phyloP scores from a whole-genome alignment of 2,797 vertebrate genomes.

The Pseudotriccus pelzelni region DNA sequence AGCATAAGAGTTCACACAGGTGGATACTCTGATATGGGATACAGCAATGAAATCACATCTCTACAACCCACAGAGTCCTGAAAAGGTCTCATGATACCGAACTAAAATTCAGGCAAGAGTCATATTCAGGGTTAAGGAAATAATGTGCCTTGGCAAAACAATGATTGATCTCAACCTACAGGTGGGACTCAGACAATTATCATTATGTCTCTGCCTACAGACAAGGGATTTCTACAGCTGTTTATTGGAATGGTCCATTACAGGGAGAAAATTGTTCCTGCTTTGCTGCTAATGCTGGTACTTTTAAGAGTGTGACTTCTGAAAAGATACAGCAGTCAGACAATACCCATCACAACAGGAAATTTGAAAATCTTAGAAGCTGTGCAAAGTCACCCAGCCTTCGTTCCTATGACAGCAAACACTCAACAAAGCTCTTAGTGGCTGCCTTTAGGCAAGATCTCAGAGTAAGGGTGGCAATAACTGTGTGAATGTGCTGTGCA shows the following conservation, averaged over 20 bases:
- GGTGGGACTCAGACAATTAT: background rate
- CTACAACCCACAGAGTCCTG: background rate
- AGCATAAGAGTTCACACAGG: background rate
- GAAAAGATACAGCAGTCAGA: background rate
- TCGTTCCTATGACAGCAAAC: background rate
- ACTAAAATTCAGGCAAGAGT: background rate
- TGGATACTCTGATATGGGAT: background rate
- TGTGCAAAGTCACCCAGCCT: background rate
- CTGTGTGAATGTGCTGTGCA: background rate
- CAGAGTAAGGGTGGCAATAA: background rate
- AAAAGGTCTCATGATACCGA: background rate
- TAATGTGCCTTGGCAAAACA: background rate
- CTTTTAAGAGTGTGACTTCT: background rate
- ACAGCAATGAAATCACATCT: background rate
- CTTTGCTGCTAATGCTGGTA: background rate
- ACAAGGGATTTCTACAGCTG: background rate
- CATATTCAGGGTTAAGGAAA: background rate
- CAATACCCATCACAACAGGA: background rate
- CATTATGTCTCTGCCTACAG: background rate
- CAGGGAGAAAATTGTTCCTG: background rate
- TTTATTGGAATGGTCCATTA: background rate
- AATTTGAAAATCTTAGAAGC: background rate
- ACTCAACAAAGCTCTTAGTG: rapidly evolving
- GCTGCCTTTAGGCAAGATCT: background rate
- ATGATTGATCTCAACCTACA: background rate